These are phyloP conservation scores for Neosilurus mollespiculum DNA, from an alignment of 2,797 vertebrate genomes.

Conservation along the genomic window DNA sequence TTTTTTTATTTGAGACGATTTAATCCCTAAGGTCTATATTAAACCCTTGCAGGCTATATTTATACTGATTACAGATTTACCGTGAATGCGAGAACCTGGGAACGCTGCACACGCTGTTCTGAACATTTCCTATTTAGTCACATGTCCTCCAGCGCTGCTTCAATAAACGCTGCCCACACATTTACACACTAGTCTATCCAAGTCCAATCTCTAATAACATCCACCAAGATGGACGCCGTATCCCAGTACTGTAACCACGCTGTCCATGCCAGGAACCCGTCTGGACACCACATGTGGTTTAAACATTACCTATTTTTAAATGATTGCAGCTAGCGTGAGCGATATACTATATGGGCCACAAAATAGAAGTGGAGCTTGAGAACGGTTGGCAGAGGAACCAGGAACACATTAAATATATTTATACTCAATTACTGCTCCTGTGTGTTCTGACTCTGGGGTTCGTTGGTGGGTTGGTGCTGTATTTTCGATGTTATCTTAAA, in stretches of 20 bases:
- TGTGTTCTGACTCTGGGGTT: neutral
- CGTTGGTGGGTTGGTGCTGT: neutral
- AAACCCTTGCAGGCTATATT: neutral
- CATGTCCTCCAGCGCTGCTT: neutral
- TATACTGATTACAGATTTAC: neutral
- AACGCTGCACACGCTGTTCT: neutral
- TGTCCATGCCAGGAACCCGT: conserved; percentile 10
- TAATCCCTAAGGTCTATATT: neutral
- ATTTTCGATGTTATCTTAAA: neutral
- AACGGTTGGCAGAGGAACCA: conserved; percentile 1
- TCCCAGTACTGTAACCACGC: neutral
- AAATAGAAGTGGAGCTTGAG: conserved; percentile 10
- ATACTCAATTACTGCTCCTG: neutral
- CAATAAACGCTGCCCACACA: neutral
- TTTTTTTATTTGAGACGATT: neutral
- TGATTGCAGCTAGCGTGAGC: conserved; percentile 26
- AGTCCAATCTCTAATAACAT: neutral
- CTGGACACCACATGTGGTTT: conserved; percentile 35
- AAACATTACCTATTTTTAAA: conserved; percentile 54
- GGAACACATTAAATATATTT: neutral
- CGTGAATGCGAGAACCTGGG: neutral
- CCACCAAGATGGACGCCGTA: neutral
- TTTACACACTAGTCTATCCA: neutral
- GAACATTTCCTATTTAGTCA: neutral
- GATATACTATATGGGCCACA: conserved; percentile 22